These are phyloP conservation scores for Columba guinea DNA, from an alignment of 2,797 vertebrate species.

Conservation along the genomic window DNA sequence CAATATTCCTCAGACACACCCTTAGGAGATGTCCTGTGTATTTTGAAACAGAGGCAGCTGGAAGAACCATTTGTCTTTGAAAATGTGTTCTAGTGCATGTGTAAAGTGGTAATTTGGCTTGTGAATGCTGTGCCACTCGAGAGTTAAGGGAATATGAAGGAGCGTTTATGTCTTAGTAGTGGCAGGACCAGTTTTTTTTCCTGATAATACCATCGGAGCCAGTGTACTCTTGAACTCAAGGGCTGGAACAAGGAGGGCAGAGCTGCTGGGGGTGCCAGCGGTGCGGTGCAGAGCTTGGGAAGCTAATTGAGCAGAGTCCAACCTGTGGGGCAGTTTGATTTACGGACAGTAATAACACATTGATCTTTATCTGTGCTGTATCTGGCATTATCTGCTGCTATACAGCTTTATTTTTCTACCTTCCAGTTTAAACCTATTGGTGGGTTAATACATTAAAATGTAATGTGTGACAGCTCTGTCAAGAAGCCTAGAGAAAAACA, in stretches of 20 bases:
- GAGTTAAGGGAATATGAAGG: background rate
- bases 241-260: background rate
- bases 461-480: background rate
- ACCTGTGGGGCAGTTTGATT: background rate
- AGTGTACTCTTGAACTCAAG: background rate
- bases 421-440: background rate
- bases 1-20: background rate
- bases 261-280: background rate
- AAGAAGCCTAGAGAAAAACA: background rate
- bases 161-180: background rate
- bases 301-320: background rate
- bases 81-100: rapidly evolving
- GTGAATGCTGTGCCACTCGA: background rate
- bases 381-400: background rate
- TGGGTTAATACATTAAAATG: background rate
- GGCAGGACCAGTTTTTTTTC: background rate
- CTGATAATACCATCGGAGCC: background rate
- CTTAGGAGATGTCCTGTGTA: background rate
- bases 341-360: background rate
- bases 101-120: background rate
- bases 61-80: background rate
- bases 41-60: background rate
- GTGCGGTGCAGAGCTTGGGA: background rate
- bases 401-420: constrained; percentile 5
- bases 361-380: background rate